A percentile compares a stretch with the other conserved stretches of the same genome.
Conservation (phyloP, 2,797 vertebrate genomes). For the Danio kyathit region DNA sequence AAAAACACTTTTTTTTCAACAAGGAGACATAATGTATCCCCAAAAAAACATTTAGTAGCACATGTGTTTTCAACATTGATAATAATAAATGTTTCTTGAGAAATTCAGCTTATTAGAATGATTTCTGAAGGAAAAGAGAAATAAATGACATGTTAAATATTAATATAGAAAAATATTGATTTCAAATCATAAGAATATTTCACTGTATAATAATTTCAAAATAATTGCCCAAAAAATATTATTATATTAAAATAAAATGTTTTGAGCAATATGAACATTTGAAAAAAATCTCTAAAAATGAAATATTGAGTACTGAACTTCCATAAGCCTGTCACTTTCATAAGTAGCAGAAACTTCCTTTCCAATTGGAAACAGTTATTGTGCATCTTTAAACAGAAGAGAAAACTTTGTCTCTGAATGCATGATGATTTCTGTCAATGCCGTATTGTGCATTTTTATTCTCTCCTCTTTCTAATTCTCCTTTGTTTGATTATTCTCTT, state of each 20-base stretch:
- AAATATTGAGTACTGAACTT: not conserved
- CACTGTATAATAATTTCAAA: not conserved
- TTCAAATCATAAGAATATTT: not conserved
- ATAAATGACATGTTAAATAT: not conserved
- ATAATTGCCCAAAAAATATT: not conserved
- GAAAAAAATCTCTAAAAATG: not conserved
- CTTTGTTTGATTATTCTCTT: not conserved
- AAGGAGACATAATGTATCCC: not conserved
- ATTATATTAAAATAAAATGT: too few species aligned
- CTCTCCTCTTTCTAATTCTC: not conserved
- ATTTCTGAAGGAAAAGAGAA: not conserved
- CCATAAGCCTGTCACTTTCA: not conserved
- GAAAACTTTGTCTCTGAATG: not conserved
- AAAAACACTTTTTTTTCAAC: not conserved
- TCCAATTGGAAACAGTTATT: conserved; percentile 10
- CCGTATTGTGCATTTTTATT: not conserved
- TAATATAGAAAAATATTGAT: not conserved
- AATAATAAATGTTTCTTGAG: not conserved
- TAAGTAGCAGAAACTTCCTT: not conserved
- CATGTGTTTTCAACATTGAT: not conserved
- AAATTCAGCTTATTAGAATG: not conserved
- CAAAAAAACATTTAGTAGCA: not conserved
- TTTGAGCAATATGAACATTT: not conserved
- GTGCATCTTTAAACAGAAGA: not conserved
- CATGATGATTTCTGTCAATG: conserved; percentile 12